Base-by-base conservation (phyloP, 2,797 vertebrate genomes). In the Eptatretus atami region DNA sequence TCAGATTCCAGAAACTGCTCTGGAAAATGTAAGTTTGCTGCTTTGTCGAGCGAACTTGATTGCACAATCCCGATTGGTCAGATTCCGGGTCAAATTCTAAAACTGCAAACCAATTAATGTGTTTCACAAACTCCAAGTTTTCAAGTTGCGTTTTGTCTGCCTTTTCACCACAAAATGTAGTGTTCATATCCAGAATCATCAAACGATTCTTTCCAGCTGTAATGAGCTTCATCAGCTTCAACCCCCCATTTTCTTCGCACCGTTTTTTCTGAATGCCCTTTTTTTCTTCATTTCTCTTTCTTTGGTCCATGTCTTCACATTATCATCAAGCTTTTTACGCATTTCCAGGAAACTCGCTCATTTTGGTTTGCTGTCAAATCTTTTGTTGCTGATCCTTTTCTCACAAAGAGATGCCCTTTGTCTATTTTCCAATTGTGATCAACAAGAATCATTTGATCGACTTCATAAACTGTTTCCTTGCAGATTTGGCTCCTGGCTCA, bases 161-260 rank as follows among this genome's bases (percentile, higher is more conserved):
- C 15, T 80, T 82, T 82, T 82, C 66, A 72, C 73, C 57, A 81
- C 24, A 85, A 71, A 65, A 81, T 72, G 65, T 80, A 81, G 60
- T 65, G 70, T 57, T 74, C 72, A 63, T 79, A 82, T 25, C 76
- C 71, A 0, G 79, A 81, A 24, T 72, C 73, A 64, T 84, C 80
- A 65, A 84, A 68, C 52, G 76, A 76, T 1, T 65, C 67, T 6
- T 66, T 64, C 78, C 77, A 67, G 80, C 79, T 6, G 77, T 81
- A 66, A 84, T 73, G 70, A 80, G 76, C 8, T 77, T 68, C 68
- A 71, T 73, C 19, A 83, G 67, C 66, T 72, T 78, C 77, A 63
- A 65, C 63, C 74, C 74, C 65, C 76, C 73, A 24, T 55, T 52
- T 15, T 25, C 65, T 15, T n/a, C 67, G 69, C 65, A 69, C 2